Evolutionary conservation across 1,140 invertebrate species (phyloP).

Genomic region (Metopolophium dirhodum): DNA sequence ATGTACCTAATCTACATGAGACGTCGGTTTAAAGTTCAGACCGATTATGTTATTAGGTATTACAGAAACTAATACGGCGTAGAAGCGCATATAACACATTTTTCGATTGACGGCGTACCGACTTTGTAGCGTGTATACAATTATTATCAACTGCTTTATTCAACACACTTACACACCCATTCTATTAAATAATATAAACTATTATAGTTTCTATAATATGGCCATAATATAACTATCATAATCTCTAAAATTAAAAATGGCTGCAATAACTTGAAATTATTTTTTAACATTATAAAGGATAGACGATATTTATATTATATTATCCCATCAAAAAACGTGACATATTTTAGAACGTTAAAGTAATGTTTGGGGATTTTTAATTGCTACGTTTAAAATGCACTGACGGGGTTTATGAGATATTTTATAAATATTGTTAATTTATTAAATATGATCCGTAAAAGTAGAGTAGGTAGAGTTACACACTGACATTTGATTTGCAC

Average conservation of each 20-base stretch:
- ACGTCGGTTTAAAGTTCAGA: background rate
- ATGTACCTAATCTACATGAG: background rate
- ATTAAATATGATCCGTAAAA: background rate
- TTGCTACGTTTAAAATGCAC: background rate
- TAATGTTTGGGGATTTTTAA: no score
- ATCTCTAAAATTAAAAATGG: slow-evolving; percentile 9
- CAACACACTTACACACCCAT: background rate
- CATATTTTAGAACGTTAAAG: background rate
- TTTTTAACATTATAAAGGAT: background rate
- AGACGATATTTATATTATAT: background rate
- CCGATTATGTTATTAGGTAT: background rate
- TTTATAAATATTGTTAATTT: background rate
- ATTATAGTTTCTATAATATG: background rate
- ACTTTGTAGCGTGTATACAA: background rate
- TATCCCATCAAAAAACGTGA: background rate
- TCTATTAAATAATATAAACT: no score
- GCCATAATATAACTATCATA: background rate
- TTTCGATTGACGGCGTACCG: background rate
- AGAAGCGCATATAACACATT: background rate
- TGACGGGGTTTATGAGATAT: background rate
- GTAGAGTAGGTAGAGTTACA: background rate
- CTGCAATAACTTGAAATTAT: background rate
- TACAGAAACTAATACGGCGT: background rate
- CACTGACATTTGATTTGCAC: background rate
- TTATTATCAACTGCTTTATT: background rate